A percentile compares a stretch with the other conserved stretches of the same genome.
Evolutionary conservation across 2,888 invertebrate genomes (phyloP).

Genomic region (Drosophila putrida): DNA sequence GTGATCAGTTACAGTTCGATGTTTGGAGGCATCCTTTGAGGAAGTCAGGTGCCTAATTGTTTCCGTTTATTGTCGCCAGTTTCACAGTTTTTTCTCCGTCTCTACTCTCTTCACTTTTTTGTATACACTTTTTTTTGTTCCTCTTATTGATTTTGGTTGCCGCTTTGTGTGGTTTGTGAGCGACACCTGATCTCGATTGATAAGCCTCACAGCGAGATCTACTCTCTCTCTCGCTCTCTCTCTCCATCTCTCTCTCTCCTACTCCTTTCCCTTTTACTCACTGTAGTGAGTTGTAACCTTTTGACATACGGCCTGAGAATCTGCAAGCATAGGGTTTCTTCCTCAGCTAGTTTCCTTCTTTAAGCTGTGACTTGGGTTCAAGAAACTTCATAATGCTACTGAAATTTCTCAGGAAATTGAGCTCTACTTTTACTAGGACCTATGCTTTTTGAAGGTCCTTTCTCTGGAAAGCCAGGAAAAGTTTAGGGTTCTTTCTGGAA

Average conservation of each 20-base stretch:
- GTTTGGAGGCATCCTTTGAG: constrained; percentile 79
- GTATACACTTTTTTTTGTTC: constrained; percentile 17
- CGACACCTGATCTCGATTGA: constrained; percentile 78
- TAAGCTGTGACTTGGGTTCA: constrained; percentile 1
- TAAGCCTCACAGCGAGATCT: constrained; percentile 44
- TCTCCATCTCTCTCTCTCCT: not conserved
- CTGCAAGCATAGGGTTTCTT: constrained; percentile 59
- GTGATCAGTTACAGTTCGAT: constrained; percentile 46
- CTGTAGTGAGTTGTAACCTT: constrained; percentile 38
- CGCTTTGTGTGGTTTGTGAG: constrained; percentile 67
- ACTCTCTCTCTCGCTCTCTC: constrained; percentile 10
- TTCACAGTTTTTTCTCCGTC: constrained; percentile 34
- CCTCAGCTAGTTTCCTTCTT: constrained; percentile 6
- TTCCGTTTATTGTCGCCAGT: constrained; percentile 77
- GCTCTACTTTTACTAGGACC: not conserved
- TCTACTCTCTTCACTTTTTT: constrained; percentile 7
- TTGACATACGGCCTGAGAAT: constrained; percentile 45
- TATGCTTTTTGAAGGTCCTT: not conserved
- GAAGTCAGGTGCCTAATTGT: constrained; percentile 85
- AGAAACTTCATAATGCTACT: not conserved
- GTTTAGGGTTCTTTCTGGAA: not conserved
- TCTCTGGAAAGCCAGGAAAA: not conserved
- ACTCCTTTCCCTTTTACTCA: not conserved
- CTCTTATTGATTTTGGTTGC: constrained; percentile 59
- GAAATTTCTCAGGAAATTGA: not conserved